Conservation (phyloP, 2,888 invertebrate genomes). For the Caradrina clavipalpis region DNA sequence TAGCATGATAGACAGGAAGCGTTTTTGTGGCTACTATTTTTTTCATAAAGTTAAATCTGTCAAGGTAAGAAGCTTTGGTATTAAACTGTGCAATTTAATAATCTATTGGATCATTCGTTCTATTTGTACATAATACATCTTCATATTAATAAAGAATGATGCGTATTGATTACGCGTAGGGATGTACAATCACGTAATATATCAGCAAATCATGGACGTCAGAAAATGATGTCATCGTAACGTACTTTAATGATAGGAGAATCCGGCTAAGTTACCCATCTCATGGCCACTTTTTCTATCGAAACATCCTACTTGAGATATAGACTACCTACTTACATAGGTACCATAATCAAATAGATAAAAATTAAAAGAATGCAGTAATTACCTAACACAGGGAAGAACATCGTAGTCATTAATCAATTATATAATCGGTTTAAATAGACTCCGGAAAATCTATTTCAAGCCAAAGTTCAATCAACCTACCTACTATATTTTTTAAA, state of each 20-base stretch:
- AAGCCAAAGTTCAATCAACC: conserved; percentile 66
- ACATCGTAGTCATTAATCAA: conserved; percentile 69
- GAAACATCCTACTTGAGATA: conserved; percentile 75
- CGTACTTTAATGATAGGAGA: conserved; percentile 75
- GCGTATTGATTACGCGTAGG: conserved; percentile 48
- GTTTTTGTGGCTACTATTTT: conserved; percentile 69
- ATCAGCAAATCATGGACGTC: conserved; percentile 81
- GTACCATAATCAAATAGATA: conserved; percentile 22
- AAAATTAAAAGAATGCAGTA: conserved; percentile 67
- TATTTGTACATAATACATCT: neutral
- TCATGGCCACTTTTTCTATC: conserved; percentile 87
- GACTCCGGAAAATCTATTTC: conserved; percentile 72
- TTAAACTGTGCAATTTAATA: conserved; percentile 32
- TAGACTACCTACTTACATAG: conserved; percentile 16
- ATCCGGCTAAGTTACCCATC: conserved; percentile 86
- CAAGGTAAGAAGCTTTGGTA: conserved; percentile 75
- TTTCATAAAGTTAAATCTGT: conserved; percentile 74
- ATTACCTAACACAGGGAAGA: conserved; percentile 76
- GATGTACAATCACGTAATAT: conserved; percentile 61
- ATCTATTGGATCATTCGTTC: neutral
- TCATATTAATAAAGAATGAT: conserved; percentile 21
- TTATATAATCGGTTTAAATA: conserved; percentile 68
- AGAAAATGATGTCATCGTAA: conserved; percentile 84
- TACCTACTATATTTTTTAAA: conserved; percentile 44
- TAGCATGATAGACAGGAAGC: conserved; percentile 85